Conservation (phyloP, 2,113 vertebrate genomes). For the Terrapene triunguis region DNA sequence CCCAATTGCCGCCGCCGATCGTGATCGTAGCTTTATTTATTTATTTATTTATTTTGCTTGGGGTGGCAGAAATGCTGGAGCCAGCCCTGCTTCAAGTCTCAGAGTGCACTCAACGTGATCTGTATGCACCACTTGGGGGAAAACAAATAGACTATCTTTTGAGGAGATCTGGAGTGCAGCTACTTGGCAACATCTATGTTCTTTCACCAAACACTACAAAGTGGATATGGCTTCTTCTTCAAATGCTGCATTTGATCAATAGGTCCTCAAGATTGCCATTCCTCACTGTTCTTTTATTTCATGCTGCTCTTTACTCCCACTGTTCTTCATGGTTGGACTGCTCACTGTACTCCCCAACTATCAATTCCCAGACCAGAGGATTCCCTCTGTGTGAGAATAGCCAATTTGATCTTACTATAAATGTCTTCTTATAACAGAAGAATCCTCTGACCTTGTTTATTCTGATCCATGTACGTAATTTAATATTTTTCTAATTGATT, state of each 20-base stretch:
- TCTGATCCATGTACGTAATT: too few relatives aligned
- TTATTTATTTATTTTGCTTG: too few relatives aligned
- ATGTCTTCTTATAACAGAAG: too few relatives aligned
- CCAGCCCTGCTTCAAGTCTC: background rate
- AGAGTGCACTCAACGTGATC: background rate
- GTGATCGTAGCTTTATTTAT: too few relatives aligned
- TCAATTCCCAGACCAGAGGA: background rate
- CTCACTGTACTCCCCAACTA: background rate
- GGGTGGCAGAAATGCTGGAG: too few relatives aligned
- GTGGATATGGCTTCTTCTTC: background rate
- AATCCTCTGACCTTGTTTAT: too few relatives aligned
- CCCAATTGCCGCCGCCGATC: too few relatives aligned
- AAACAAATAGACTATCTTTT: background rate
- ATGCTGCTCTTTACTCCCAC: background rate
- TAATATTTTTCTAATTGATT: too few relatives aligned
- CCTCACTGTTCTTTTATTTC: background rate
- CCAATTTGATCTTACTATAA: too few relatives aligned
- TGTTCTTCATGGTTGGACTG: background rate
- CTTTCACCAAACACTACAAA: accelerated
- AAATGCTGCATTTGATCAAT: background rate
- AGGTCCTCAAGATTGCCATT: background rate
- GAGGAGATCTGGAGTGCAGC: background rate
- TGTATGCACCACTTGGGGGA: background rate
- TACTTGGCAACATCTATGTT: background rate
- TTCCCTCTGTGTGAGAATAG: too few relatives aligned